phyloP scores from a whole-genome alignment of 53 echinoderm and acorn worm species.

The Glandiceps talaboti region DNA sequence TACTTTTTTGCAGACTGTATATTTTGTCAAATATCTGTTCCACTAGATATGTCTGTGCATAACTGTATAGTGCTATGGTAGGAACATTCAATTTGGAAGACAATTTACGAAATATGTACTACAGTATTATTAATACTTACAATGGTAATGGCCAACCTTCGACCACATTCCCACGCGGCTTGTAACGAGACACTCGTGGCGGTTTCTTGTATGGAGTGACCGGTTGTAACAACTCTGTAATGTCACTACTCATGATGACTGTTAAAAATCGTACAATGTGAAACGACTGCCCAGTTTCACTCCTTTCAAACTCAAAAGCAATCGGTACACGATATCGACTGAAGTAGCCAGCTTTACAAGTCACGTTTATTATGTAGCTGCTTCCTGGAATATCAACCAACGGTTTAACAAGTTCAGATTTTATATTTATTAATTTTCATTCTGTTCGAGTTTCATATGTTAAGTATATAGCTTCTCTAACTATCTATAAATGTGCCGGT shows the following conservation, averaged over 20 bases:
- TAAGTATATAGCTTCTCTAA: too few relatives aligned
- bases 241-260: constrained; percentile 40
- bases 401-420: too few relatives aligned
- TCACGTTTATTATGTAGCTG: constrained; percentile 34
- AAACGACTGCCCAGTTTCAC: constrained; percentile 34
- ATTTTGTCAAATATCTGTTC: background rate
- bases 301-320: constrained; percentile 43
- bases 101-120: too few relatives aligned
- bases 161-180: background rate
- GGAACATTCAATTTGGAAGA: too few relatives aligned
- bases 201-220: constrained; percentile 56
- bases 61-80: too few relatives aligned
- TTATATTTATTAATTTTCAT: too few relatives aligned
- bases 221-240: constrained; percentile 44
- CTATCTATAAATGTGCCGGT: too few relatives aligned
- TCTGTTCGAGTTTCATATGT: too few relatives aligned
- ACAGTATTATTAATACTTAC: background rate
- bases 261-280: constrained; percentile 61
- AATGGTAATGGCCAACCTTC: background rate
- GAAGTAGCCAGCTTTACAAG: constrained; percentile 19
- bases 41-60: too few relatives aligned
- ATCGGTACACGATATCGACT: constrained; percentile 35
- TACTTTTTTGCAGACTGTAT: background rate
- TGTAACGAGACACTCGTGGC: constrained; percentile 18
- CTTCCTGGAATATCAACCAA: constrained; percentile 26